phyloP scores from a whole-genome alignment of 2,888 invertebrate species.

The Poecilobothrus nobilitatus region DNA sequence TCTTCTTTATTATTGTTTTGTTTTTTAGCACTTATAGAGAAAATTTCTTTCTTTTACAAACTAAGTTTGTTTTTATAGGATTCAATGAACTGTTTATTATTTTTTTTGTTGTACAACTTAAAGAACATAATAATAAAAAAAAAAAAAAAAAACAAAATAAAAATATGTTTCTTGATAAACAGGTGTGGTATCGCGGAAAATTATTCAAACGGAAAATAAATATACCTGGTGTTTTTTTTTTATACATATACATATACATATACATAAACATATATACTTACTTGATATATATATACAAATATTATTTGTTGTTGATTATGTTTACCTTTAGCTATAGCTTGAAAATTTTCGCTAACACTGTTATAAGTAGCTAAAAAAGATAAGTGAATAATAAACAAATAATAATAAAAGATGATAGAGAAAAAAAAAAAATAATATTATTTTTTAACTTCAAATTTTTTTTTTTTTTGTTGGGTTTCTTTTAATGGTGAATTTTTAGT shows the following conservation, averaged over 20 bases:
- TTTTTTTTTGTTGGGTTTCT: not conserved
- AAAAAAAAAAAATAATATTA: too few species aligned
- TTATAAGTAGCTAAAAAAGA: not conserved
- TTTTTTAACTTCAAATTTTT: not conserved
- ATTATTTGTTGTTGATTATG: not conserved
- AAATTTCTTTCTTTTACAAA: not conserved
- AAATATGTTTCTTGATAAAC: not conserved
- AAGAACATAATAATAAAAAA: not conserved
- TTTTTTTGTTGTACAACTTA: not conserved
- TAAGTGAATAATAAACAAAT: slow-evolving; percentile 1
- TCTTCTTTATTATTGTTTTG: too few species aligned
- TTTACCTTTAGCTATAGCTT: not conserved
- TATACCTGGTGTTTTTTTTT: not conserved
- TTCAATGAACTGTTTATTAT: slow-evolving; percentile 1
- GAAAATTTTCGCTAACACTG: not conserved
- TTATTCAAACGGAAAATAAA: slow-evolving; percentile 4
- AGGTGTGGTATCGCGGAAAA: slow-evolving; percentile 6
- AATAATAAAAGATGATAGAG: not conserved
- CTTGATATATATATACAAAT: not conserved
- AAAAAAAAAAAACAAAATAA: too few species aligned
- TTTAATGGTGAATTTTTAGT: too few species aligned
- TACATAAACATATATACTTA: too few species aligned
- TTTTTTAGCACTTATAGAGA: not conserved
- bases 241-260: too few species aligned
- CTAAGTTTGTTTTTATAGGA: not conserved